Evolutionary conservation across 2,797 vertebrate genomes (phyloP), one percentile per base, ranked within the genome.

Genomic region (Sebastes taczanowskii): DNA sequence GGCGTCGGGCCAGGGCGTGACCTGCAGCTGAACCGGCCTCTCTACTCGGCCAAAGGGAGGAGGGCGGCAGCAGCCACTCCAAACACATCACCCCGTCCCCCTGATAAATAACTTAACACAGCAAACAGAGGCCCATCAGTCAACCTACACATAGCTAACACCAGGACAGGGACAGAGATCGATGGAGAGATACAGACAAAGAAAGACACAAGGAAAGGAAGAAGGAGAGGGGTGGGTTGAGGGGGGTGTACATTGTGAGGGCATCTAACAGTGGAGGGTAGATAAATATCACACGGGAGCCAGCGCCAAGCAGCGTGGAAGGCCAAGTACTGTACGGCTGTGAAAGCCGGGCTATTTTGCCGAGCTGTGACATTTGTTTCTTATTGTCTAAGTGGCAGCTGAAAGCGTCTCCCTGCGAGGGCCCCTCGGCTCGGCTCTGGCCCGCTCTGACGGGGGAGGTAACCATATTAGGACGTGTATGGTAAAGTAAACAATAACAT

Each of bases 401-500:
- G 96, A 96, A 96, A 95, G 93, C 94, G 87, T 93, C 95, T 95
- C 96, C 97, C 96, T 88, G 83, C 95, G 92, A 94, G 94, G 96
- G 97, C 96, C 97, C 95, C 96, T 95, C 91, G 87, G 89, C 92
- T 94, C 90, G 23, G 88, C 88, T 94, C 94, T 73, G 88, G 89
- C 92, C 94, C 38, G 94, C 95, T 95, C 96, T 94, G 94, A 96
- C 96, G 93, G 95, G 95, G 95, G 97, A 97, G 97, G 96, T 95
- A 95, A 98, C 97, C 97, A 98, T 98, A 98, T 99, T 98, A 98
- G 98, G 97, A 97, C 91, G 96, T 94, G 96, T 95, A 97, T 97
- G 97, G 95, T 96, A 97, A 98, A 97, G 97, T 98, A 97, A 99
- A 99, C 97, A 98, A 98, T 98, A 99, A 99, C 97, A 98, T 94